phyloP scores from a whole-genome alignment of 2,888 invertebrate genomes.

The Atrina japonica region DNA sequence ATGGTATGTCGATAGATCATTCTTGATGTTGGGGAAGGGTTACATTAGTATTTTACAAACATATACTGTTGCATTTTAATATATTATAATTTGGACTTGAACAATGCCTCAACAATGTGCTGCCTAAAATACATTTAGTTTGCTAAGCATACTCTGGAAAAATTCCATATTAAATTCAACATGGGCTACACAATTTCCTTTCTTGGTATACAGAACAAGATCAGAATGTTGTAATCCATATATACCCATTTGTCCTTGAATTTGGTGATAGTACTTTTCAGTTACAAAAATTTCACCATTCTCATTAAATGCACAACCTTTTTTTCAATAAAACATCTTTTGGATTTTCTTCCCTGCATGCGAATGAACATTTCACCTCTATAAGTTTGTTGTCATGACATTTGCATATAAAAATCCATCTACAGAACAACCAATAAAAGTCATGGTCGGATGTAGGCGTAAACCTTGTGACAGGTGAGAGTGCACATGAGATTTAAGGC shows the following conservation, averaged over 20 bases:
- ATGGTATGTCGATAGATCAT: too few species aligned
- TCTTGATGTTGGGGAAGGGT: too few species aligned
- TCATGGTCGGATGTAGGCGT: too few species aligned
- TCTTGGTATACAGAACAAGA: constrained; percentile 1
- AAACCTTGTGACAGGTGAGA: too few species aligned
- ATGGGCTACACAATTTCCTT: constrained; percentile 2
- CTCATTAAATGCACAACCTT: constrained; percentile 1
- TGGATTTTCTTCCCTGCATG: background rate
- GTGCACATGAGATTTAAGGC: too few species aligned
- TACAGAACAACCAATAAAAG: too few species aligned
- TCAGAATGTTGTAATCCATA: background rate
- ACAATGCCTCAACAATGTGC: constrained; percentile 6
- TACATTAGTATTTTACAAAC: background rate
- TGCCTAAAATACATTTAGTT: too few species aligned
- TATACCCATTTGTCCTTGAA: background rate
- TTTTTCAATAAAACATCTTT: background rate
- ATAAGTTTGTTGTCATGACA: constrained; percentile 6
- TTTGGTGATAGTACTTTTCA: constrained; percentile 8
- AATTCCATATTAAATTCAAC: constrained; percentile 2
- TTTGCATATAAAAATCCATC: background rate
- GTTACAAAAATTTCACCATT: constrained; percentile 14
- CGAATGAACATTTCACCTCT: constrained; percentile 7
- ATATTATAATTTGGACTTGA: background rate
- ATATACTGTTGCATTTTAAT: background rate
- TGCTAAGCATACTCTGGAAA: constrained; percentile 4